Evolutionary conservation across 1,140 invertebrate genomes (phyloP), one percentile per base, ranked within the genome.

Genomic region (Neomicropteryx cornuta): DNA sequence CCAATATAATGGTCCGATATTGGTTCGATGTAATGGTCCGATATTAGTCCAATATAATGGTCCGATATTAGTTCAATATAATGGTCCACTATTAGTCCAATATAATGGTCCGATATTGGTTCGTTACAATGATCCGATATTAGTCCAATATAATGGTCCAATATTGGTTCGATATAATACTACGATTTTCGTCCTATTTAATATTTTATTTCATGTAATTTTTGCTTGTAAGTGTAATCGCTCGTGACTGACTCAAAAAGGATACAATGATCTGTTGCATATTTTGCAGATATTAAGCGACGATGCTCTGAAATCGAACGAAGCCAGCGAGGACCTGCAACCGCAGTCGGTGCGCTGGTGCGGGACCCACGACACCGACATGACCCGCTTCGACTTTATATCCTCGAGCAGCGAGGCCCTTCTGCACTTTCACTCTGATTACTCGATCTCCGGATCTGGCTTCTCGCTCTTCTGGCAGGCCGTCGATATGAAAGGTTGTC

Each of bases 391-490:
- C 36, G 65, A 74, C 47, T 76, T 75, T 45, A 72, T 83, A 5
- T 76, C 80, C 0, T 48, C 61, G 3, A 63, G 57, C 11, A 76
- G 81, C 51, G 63, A 68, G 40, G 72, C 72, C 1, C 55, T 72
- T 14, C 41, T 84, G 5, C 66, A 68, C 37, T 83, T 87, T 50
- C 77, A 77, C 49, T 76, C 78, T 0, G 83, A 87, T 56, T 82
- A 77, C 51, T 79, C 78, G 24, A 68, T 76, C 1, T 63, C 73
- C 5, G 72, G 72, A 1, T 50, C 58, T n/a, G 83, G 81, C 2
- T 85, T 81, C 52, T 65, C 70, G 4, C 55, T 77, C 4, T 58
- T 51, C 1, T 87, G 81, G 81, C 60, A 69, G 22, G 72, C 79
- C 0, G 73, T 84, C 0, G 78, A 83, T 41, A 62, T 82, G 18